Evolutionary conservation across 2,888 invertebrate species (phyloP).

Genomic region (Synanthedon andrenaeformis): DNA sequence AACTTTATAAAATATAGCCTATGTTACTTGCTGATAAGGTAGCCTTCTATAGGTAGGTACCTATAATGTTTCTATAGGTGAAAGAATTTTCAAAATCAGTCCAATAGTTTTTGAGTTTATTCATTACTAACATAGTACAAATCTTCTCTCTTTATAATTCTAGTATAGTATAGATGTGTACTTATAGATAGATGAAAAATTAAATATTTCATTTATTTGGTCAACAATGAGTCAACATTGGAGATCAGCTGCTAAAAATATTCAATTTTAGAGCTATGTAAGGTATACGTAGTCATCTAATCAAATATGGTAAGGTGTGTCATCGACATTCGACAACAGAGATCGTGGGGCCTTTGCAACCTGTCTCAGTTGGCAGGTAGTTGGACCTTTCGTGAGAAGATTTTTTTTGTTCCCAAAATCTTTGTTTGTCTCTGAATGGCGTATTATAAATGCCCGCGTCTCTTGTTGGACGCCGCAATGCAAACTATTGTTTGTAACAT

Average conservation of each 20-base stretch:
- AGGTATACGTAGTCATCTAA: constrained; percentile 8
- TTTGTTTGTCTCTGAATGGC: constrained; percentile 37
- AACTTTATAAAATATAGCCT: too few relatives aligned
- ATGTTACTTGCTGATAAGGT: too few relatives aligned
- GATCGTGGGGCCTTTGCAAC: constrained; percentile 23
- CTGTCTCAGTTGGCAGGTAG: constrained; percentile 50
- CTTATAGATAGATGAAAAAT: neutral
- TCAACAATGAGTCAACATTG: constrained; percentile 27
- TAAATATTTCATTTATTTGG: constrained; percentile 9
- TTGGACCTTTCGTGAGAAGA: constrained; percentile 38
- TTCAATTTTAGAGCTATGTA: constrained; percentile 5
- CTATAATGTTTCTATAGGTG: too few relatives aligned
- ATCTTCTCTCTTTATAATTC: too few relatives aligned
- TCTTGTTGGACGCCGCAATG: too few relatives aligned
- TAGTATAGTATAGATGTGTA: too few relatives aligned
- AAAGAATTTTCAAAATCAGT: too few relatives aligned
- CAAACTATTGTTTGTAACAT: too few relatives aligned
- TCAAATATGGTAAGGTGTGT: constrained; percentile 32
- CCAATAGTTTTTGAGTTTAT: too few relatives aligned
- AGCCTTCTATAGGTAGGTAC: too few relatives aligned
- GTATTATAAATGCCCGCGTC: neutral
- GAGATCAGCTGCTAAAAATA: constrained; percentile 33
- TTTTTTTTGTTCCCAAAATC: constrained; percentile 38
- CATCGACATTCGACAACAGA: constrained; percentile 30
- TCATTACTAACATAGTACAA: too few relatives aligned